Percentiles rank a stretch among this genome's conserved stretches.
Evolutionary conservation across 1,140 invertebrate genomes (phyloP).

Genomic region (Zaprionus lachaisei): DNA sequence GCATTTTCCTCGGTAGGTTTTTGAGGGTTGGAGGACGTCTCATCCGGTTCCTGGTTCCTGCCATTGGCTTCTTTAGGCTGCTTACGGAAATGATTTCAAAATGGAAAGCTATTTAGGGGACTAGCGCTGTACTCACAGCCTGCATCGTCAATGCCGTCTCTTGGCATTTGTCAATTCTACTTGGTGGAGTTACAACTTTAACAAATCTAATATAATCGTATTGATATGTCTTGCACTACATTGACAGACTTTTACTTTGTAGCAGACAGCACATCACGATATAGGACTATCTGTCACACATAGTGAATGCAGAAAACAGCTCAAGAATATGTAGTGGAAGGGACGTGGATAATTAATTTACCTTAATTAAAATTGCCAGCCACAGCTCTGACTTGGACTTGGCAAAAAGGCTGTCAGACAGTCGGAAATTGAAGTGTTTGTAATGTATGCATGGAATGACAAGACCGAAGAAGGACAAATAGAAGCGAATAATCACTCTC

Average conservation of each 20-base stretch:
- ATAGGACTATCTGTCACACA: neutral
- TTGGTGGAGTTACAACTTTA: too few relatives aligned
- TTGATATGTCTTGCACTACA: neutral
- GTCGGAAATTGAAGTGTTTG: slow-evolving; percentile 77
- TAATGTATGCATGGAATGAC: slow-evolving; percentile 52
- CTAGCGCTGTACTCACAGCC: too few relatives aligned
- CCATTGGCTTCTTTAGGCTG: too few relatives aligned
- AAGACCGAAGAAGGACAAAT: neutral
- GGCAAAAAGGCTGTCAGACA: slow-evolving; percentile 36
- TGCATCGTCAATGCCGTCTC: too few relatives aligned
- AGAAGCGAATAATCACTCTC: neutral
- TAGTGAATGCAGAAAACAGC: neutral
- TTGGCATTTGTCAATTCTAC: too few relatives aligned
- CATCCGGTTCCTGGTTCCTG: too few relatives aligned
- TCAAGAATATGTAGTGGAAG: slow-evolving; percentile 30
- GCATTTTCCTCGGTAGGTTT: too few relatives aligned
- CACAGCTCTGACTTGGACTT: slow-evolving; percentile 1
- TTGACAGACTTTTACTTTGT: neutral
- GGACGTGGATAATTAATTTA: slow-evolving; percentile 73
- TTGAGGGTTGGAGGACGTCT: too few relatives aligned
- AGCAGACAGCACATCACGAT: neutral
- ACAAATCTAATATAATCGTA: neutral
- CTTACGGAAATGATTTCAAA: too few relatives aligned
- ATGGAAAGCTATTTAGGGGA: too few relatives aligned
- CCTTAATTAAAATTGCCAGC: slow-evolving; percentile 75